Base-by-base conservation (phyloP, 2,797 vertebrate genomes). In the Telmatherina bonti region DNA sequence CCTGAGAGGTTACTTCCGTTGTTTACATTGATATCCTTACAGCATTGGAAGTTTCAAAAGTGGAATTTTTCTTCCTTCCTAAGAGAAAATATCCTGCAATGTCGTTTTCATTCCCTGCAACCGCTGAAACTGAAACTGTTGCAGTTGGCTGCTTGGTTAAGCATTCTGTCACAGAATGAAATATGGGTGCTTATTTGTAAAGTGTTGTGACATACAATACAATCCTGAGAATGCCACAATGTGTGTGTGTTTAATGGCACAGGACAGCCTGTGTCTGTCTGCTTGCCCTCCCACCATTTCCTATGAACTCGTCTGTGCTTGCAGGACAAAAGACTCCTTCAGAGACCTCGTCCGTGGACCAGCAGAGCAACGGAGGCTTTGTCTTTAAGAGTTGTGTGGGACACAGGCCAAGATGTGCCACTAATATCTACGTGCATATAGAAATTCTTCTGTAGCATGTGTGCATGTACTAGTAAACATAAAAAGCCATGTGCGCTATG, bases 271-370 rank as follows among this genome's bases (percentile, higher is more conserved):
- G 80, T 88, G 87, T 91, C 87, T 83, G 83, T 80, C 86, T 72
- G 73, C 72, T 82, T 70, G 73, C 82, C 85, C 83, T 90, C 85
- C 85, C 80, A 87, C 88, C 73, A 76, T 82, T 91, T 91, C 86
- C 89, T 88, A 72, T 89, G 82, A 85, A 78, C 80, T 83, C 15
- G 63, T 83, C 84, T 85, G 69, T 75, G 74, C 72, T 82, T 15
- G 12, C 35, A 62, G 81, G 74, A 92, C 90, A 92, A 91, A 91
- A 78, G 79, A 62, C 79, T 85, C 89, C 84, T 93, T 91, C 85
- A 88, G 81, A 53, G 66, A 61, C n/a, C 70, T 72, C 55, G 56
- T 88, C 75, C 80, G 79, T 64, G 27, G 41, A 63, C 74, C 85
- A 62, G 74, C 15, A 24, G 72, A 77, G 82, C 76, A 55, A 79